Evolutionary conservation across 1,140 invertebrate genomes (phyloP).

Genomic region (Epicauta chinensis): DNA sequence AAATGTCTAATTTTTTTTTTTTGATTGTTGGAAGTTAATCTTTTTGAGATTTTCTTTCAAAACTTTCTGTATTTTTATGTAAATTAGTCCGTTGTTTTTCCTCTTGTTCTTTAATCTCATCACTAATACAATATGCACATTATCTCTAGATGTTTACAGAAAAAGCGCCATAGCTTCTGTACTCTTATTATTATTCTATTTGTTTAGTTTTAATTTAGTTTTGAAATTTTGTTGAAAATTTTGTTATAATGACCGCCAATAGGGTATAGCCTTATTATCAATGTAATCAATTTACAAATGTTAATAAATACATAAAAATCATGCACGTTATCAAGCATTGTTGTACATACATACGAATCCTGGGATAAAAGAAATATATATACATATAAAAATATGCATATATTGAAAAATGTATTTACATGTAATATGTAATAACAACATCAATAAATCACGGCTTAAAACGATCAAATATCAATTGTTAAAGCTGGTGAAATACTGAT

Average conservation of each 20-base stretch:
- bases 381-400: conserved; percentile 48
- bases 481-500: too few relatives aligned
- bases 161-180: neutral
- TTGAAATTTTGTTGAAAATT: neutral
- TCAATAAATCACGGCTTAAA: too few relatives aligned
- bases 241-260: conserved; percentile 15
- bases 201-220: neutral
- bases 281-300: neutral
- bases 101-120: too few relatives aligned
- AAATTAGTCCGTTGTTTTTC: too few relatives aligned
- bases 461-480: too few relatives aligned
- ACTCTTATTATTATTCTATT: neutral
- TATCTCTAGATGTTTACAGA: neutral
- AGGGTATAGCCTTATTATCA: conserved; percentile 15
- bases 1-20: too few relatives aligned
- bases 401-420: conserved; percentile 22
- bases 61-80: too few relatives aligned
- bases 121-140: too few relatives aligned
- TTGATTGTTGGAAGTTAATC: too few relatives aligned
- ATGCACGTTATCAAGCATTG: conserved; percentile 20
- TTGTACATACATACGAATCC: conserved; percentile 21
- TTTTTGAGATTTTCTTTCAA: too few relatives aligned
- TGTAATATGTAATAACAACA: conserved; percentile 1
- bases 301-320: neutral
- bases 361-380: conserved; percentile 38